These are phyloP conservation scores for Erannis defoliaria DNA, from an alignment of 2,888 invertebrate genomes.

Conservation along the genomic window DNA sequence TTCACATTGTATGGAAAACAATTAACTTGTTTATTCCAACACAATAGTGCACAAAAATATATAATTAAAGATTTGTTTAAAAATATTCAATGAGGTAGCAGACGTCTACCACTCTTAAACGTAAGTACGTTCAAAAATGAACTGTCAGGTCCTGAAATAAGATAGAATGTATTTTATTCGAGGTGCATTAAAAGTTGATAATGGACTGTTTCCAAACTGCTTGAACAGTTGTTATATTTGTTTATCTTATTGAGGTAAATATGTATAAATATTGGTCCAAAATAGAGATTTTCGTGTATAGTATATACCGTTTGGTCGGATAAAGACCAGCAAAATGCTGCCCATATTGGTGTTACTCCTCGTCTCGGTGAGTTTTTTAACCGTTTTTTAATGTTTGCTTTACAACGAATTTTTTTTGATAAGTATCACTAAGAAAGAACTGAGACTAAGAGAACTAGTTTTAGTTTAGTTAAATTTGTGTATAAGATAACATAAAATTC, in stretches of 20 bases:
- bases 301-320: constrained; percentile 78
- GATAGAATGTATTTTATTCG: background rate
- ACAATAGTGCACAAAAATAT: constrained; percentile 59
- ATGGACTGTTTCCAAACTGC: constrained; percentile 50
- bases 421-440: too few relatives aligned
- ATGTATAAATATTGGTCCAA: constrained; percentile 71
- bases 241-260: constrained; percentile 54
- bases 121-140: constrained; percentile 28
- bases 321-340: constrained; percentile 76
- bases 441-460: too few relatives aligned
- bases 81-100: constrained; percentile 45
- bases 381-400: too few relatives aligned
- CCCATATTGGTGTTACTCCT: constrained; percentile 70
- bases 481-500: too few relatives aligned
- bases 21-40: constrained; percentile 54
- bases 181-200: constrained; percentile 19
- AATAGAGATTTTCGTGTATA: constrained; percentile 66
- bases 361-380: constrained; percentile 70
- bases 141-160: constrained; percentile 14
- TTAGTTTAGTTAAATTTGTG: too few relatives aligned
- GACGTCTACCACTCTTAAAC: constrained; percentile 18
- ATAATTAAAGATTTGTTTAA: constrained; percentile 70
- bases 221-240: constrained; percentile 65
- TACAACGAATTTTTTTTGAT: too few relatives aligned
- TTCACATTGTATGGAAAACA: constrained; percentile 61